Conservation (phyloP, 2,113 vertebrate species). For the Gorsachius goisagi region DNA sequence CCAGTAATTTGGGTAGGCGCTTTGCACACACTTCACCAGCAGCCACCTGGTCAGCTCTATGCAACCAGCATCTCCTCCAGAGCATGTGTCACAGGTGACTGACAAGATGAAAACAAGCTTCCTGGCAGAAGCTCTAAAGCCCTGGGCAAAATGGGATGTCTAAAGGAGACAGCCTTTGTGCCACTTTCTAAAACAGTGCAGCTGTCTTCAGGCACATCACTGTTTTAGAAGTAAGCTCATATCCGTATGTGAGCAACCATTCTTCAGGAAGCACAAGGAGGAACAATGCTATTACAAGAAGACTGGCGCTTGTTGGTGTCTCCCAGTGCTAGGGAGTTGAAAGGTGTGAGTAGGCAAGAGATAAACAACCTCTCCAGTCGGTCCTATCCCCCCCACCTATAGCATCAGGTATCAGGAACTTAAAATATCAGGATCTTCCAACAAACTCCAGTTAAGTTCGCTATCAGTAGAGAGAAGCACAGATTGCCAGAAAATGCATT, state of each 20-base stretch:
- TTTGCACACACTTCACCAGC: neutral
- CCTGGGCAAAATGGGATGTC: neutral
- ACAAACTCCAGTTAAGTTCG: neutral
- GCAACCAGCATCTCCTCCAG: neutral
- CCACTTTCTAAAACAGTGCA: neutral
- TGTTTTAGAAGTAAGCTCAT: neutral
- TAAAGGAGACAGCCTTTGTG: neutral
- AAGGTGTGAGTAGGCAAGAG: neutral
- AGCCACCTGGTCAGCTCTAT: neutral
- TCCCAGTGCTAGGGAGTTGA: neutral
- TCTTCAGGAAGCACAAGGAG: neutral
- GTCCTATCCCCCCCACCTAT: neutral
- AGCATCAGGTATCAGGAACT: neutral
- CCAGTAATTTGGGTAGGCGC: neutral
- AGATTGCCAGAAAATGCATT: neutral
- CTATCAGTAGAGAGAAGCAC: neutral
- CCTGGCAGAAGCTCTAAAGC: neutral
- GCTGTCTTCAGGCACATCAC: too few species aligned
- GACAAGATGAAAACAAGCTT: neutral
- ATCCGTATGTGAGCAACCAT: fast-evolving
- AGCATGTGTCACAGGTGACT: neutral
- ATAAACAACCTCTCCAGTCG: neutral
- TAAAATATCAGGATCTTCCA: neutral
- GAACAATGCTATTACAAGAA: neutral
- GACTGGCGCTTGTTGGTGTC: neutral